Evolutionary conservation across 2,113 vertebrate genomes (phyloP).

Genomic region (Aphyosemion australe): DNA sequence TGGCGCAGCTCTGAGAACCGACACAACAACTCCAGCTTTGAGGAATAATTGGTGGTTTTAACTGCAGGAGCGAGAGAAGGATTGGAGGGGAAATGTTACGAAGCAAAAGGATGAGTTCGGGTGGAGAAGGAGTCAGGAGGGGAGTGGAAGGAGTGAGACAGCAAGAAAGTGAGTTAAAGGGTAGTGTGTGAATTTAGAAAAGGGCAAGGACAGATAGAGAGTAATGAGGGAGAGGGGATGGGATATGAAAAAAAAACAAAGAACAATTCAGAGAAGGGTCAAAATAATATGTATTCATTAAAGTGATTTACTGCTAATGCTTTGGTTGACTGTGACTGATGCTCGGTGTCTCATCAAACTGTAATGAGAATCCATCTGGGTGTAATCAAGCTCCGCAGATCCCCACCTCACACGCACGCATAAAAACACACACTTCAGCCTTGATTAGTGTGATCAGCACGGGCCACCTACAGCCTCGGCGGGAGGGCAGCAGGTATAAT

Average conservation of each 20-base stretch:
- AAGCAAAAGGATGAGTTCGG: conserved; percentile 17
- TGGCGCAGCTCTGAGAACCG: conserved; percentile 54
- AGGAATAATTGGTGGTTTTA: neutral
- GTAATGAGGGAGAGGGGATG: conserved; percentile 48
- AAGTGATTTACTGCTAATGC: conserved; percentile 73
- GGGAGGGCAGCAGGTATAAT: conserved; percentile 75
- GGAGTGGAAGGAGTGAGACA: conserved; percentile 8
- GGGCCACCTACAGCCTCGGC: conserved; percentile 66
- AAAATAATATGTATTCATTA: conserved; percentile 81
- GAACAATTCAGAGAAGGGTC: conserved; percentile 68
- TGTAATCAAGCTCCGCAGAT: conserved; percentile 71
- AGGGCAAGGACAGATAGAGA: conserved; percentile 66
- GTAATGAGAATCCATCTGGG: conserved; percentile 76
- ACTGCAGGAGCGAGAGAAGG: conserved; percentile 61
- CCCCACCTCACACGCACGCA: conserved; percentile 30
- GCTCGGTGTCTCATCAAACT: conserved; percentile 74
- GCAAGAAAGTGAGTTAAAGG: conserved; percentile 51
- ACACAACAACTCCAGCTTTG: conserved; percentile 61
- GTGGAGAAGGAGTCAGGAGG: conserved; percentile 22
- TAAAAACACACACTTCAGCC: conserved; percentile 57
- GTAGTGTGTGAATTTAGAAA: conserved; percentile 65
- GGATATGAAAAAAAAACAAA: conserved; percentile 51
- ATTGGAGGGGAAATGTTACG: conserved; percentile 2
- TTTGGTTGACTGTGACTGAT: conserved; percentile 74
- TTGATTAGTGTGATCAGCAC: conserved; percentile 75